A percentile compares a stretch with the other conserved stretches of the same genome.
phyloP scores from a whole-genome alignment of 2,113 vertebrate species.

The Balaenoptera acutorostrata region DNA sequence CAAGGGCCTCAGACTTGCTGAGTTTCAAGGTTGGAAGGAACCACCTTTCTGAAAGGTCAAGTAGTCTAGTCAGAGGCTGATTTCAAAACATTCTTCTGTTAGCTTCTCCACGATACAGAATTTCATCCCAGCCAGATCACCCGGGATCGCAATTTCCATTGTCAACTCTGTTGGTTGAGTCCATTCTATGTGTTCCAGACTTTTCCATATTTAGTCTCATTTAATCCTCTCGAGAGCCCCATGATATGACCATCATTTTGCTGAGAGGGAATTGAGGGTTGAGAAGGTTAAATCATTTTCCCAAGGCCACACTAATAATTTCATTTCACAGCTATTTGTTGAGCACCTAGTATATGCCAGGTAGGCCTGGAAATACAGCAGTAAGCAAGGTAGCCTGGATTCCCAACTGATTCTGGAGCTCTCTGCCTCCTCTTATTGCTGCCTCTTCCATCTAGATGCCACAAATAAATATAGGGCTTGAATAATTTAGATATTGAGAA shows the following conservation, averaged over 20 bases:
- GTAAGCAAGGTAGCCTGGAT: neutral
- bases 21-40: neutral
- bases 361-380: neutral
- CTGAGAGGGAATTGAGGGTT: neutral
- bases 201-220: neutral
- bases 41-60: neutral
- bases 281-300: neutral
- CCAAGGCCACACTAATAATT: neutral
- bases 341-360: neutral
- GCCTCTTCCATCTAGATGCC: neutral
- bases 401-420: neutral
- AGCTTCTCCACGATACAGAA: neutral
- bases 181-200: accelerated
- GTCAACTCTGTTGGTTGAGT: neutral
- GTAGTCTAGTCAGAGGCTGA: neutral
- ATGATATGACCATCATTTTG: neutral
- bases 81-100: neutral
- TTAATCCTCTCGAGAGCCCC: neutral
- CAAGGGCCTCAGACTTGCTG: neutral
- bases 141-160: neutral
- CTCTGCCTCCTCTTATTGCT: neutral
- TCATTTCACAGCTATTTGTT: neutral
- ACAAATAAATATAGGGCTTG: neutral
- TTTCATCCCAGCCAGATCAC: neutral
- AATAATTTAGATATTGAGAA: neutral